Evolutionary conservation across 2,797 vertebrate species (phyloP).

Genomic region (Echeneis naucrates): DNA sequence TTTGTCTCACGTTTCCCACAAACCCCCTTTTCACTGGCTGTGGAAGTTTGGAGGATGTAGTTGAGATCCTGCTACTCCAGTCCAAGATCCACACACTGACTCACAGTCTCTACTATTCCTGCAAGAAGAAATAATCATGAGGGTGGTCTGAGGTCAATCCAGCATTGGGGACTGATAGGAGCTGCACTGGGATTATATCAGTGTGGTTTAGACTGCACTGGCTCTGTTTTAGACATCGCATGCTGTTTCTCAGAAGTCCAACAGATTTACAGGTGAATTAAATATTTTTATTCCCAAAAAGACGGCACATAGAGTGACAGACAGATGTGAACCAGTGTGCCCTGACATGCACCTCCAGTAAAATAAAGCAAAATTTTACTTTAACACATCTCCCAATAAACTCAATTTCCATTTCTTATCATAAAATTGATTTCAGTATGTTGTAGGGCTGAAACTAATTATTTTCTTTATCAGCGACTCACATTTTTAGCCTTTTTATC

Average conservation of each 20-base stretch:
- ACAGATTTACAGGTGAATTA: slow-evolving; percentile 7
- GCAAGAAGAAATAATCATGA: slow-evolving; percentile 40
- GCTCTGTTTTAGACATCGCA: slow-evolving; percentile 6
- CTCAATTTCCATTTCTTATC: background rate
- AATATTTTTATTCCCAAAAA: slow-evolving; percentile 8
- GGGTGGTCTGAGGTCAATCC: slow-evolving; percentile 55
- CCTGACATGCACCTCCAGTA: background rate
- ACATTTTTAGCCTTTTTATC: no score
- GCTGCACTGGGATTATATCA: slow-evolving; percentile 26
- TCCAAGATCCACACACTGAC: slow-evolving; percentile 66
- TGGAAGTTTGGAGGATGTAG: slow-evolving; percentile 41
- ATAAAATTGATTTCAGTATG: no score
- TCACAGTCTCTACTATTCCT: slow-evolving; percentile 49
- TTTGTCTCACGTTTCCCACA: slow-evolving; percentile 60
- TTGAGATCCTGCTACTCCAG: slow-evolving; percentile 35
- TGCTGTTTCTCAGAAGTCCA: slow-evolving; percentile 18
- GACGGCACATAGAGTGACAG: no score
- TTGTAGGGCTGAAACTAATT: background rate
- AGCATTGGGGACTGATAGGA: slow-evolving; percentile 33
- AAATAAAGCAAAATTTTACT: background rate
- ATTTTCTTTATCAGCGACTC: background rate
- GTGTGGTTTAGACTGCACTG: slow-evolving; percentile 1
- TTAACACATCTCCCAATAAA: background rate
- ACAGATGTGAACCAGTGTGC: no score
- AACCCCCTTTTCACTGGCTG: slow-evolving; percentile 31